Evolutionary conservation across 2,797 vertebrate genomes (phyloP), one percentile per base, ranked within the genome.

Genomic region (Pempheris klunzingeri): DNA sequence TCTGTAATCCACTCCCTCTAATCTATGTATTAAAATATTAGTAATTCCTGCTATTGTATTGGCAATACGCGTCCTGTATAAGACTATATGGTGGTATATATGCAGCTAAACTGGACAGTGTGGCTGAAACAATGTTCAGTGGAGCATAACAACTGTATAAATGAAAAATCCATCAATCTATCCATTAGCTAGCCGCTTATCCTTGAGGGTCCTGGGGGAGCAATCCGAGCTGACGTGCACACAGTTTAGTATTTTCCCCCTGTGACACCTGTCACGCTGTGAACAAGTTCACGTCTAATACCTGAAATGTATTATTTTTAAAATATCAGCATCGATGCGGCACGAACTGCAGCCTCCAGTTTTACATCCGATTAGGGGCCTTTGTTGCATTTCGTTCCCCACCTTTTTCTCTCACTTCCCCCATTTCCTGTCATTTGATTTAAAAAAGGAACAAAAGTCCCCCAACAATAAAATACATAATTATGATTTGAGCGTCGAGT

Each of bases 1-100:
- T 62, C 59, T 78, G 63, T 63, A 64, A 71, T 77, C 64, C 43
- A 36, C 61, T 71, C 43, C 17, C 43, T 77, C 13, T 80, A 53
- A 85, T 85, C 68, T 62, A 4, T 15, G 20, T 32, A 36, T 50
- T 61, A 46, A 53, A 72, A 71, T 63, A 32, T 28, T 18, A 22
- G 8, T 44, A 41, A 63, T 41, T 69, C 18, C 12, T 54, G 28
- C 34, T 58, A n/a, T 26, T 24, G 34, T 32, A 38, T 34, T 43
- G 5, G 73, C 24, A 15, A 54, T 70, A 11, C 64, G 30, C 32
- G 36, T 2, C 3, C 44, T 15, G 7, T 1, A 4, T 60, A 7
- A 15, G 9, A 26, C 22, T 26, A 41, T 4, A 18, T 24, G 3
- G 2, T 26, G 38, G 22, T 26, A 41, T 15, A 17, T 41, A 5